Percentiles rank a stretch among this genome's conserved stretches.
phyloP scores from a whole-genome alignment of 2,113 vertebrate species.

The Colaptes auratus region DNA sequence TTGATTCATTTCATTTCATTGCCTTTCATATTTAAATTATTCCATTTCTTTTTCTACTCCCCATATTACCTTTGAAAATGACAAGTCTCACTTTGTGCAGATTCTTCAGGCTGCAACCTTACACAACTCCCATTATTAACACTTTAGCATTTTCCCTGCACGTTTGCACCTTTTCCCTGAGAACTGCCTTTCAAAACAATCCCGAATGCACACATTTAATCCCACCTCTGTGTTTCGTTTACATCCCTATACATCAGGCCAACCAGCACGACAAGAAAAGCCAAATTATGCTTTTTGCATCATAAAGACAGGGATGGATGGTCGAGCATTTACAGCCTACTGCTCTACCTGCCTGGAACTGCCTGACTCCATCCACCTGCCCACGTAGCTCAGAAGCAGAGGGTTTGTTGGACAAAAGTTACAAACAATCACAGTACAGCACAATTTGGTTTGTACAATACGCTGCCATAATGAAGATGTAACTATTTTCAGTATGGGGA shows the following conservation, averaged over 20 bases:
- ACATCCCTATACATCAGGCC: fast-evolving
- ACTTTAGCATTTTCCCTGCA: background rate
- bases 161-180: conserved; percentile 16
- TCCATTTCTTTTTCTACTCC: conserved; percentile 10
- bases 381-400: background rate
- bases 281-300: background rate
- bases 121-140: background rate
- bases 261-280: background rate
- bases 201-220: background rate
- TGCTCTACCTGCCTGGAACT: background rate
- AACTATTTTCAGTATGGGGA: background rate
- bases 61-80: background rate
- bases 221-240: background rate
- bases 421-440: fast-evolving
- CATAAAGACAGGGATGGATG: background rate
- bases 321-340: background rate
- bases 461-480: background rate
- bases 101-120: background rate
- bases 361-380: background rate
- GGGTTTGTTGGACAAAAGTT: background rate
- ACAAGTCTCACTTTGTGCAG: conserved; percentile 5
- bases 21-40: conserved; percentile 51
- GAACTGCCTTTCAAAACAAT: background rate
- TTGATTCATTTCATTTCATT: conserved; percentile 53
- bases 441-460: background rate